Conservation (phyloP, 2,113 vertebrate species). For the Osmerus eperlanus region DNA sequence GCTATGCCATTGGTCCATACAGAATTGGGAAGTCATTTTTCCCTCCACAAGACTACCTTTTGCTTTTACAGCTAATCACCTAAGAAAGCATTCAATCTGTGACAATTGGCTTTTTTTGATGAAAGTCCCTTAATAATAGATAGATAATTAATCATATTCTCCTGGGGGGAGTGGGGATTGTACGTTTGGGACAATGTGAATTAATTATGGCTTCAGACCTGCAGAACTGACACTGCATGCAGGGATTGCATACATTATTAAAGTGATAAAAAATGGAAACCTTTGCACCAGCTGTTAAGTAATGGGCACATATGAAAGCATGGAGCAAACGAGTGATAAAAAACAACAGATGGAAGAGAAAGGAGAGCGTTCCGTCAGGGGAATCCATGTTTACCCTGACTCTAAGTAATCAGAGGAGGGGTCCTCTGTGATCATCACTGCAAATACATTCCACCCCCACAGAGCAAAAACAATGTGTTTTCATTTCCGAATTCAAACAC, state of each 20-base stretch:
- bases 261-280: slow-evolving; percentile 46
- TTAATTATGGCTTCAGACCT: slow-evolving; percentile 46
- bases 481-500: slow-evolving; percentile 32
- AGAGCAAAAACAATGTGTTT: slow-evolving; percentile 21
- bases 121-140: slow-evolving; percentile 50
- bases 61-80: too few relatives aligned
- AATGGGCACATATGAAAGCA: slow-evolving; percentile 41
- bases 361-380: not conserved
- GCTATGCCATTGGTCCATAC: too few relatives aligned
- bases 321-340: slow-evolving; percentile 29
- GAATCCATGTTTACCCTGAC: slow-evolving; percentile 20
- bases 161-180: slow-evolving; percentile 24
- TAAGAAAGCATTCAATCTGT: too few relatives aligned
- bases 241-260: slow-evolving; percentile 26
- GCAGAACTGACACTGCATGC: slow-evolving; percentile 20
- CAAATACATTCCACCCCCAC: slow-evolving; percentile 32
- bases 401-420: slow-evolving; percentile 20
- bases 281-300: slow-evolving; percentile 41
- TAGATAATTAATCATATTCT: not conserved
- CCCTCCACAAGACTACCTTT: too few relatives aligned
- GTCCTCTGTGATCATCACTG: slow-evolving; percentile 35
- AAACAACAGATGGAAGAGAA: slow-evolving; percentile 28
- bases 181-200: slow-evolving; percentile 33
- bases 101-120: slow-evolving; percentile 19
- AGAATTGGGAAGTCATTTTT: too few relatives aligned